Base-by-base conservation (phyloP, 1,140 invertebrate genomes). In the Ips typographus region DNA sequence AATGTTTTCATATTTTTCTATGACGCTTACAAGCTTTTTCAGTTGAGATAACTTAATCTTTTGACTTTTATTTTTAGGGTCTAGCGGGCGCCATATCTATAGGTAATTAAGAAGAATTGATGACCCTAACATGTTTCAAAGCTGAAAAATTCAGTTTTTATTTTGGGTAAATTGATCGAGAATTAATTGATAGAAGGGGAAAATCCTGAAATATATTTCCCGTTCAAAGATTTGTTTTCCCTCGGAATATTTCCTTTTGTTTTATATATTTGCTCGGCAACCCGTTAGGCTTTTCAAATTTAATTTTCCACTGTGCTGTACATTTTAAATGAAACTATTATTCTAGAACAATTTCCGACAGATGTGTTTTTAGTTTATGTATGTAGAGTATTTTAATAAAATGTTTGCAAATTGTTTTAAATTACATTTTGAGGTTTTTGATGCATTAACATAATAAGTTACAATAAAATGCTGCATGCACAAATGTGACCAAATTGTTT, bases 71-170 rank as follows among this genome's bases (percentile, higher is more conserved):
- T 49, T 49, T 49, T 3, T 22, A 49, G 22, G 22, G 44, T 22
- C 44, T 22, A 49, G 7, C 44, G 44, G 44, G 44, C 44, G 44
- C 44, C 44, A 49, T 49, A 49, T 49, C 44, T 49, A 6, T 49
- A 49, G 44, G 3, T 49, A 49, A 49, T 49, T 49, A 49, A 49
- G 44, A 49, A 49, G 44, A 49, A 49, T 49, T 49, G 44, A 49
- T 49, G 44, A 22, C 44, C 22, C 22, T 6, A 22, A 49, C 44
- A 49, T 22, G 44, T 49, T 49, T 49, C 44, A 49, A 49, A 49
- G 44, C 44, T 49, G 44, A 49, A 22, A 49, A 22, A 49, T 49
- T 49, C 7, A 22, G 6, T 49, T 49, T 49, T 49, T 49, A 6
- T 6, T 6, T 22, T 1, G 44, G 6, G 6, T 49, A 22, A 49